Evolutionary conservation across 2,113 vertebrate species (phyloP).

Genomic region (Oryzias curvinotus): DNA sequence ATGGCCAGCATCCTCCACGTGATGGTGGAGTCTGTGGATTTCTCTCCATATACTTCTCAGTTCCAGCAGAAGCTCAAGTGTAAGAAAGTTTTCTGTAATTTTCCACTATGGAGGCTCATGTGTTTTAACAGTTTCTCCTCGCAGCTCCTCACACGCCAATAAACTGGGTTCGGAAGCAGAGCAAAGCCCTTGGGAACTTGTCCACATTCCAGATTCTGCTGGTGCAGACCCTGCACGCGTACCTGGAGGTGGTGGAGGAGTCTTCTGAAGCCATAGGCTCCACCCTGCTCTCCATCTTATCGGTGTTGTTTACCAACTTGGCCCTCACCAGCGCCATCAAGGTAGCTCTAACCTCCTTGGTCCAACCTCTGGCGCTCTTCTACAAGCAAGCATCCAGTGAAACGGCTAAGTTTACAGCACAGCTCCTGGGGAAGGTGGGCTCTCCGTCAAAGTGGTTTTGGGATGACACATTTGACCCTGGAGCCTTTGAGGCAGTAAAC

Average conservation of each 20-base stretch:
- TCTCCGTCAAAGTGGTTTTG: no score
- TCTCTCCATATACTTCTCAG: conserved; percentile 87
- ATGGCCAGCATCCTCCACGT: conserved; percentile 79
- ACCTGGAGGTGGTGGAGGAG: conserved; percentile 70
- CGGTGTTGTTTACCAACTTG: conserved; percentile 81
- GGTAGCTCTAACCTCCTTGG: conserved; percentile 72
- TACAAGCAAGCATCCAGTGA: conserved; percentile 74
- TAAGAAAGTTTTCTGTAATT: conserved; percentile 67
- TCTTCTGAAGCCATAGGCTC: conserved; percentile 58
- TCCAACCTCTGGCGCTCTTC: conserved; percentile 75
- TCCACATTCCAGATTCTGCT: conserved; percentile 82
- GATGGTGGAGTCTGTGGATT: conserved; percentile 89
- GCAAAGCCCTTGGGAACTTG: conserved; percentile 86
- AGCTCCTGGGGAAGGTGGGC: conserved; percentile 83
- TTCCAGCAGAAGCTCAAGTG: conserved; percentile 87
- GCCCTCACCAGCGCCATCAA: conserved; percentile 77
- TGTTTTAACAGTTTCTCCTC: background rate
- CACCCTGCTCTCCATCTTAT: conserved; percentile 74
- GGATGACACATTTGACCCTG: background rate
- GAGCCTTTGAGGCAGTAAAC: background rate
- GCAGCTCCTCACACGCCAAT: conserved; percentile 86
- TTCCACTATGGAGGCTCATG: background rate
- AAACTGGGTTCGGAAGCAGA: conserved; percentile 88
- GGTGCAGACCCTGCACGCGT: conserved; percentile 77
- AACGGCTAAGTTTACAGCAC: conserved; percentile 64